These are phyloP conservation scores for Alosa alosa DNA, from an alignment of 2,113 vertebrate species.

Conservation along the genomic window DNA sequence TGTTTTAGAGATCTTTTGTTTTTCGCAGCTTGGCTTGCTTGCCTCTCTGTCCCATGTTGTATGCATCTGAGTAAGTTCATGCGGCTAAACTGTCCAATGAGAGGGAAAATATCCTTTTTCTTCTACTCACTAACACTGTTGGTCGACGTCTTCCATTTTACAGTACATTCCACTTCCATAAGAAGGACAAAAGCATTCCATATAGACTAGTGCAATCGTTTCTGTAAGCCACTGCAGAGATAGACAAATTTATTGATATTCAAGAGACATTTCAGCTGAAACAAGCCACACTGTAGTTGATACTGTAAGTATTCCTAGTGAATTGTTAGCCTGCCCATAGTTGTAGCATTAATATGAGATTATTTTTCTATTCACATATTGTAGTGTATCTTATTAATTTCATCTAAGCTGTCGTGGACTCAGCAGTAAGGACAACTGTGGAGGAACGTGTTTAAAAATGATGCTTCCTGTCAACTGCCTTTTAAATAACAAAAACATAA, in stretches of 20 bases:
- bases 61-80: background rate
- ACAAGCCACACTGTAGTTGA: conserved; percentile 49
- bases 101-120: background rate
- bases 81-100: background rate
- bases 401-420: conserved; percentile 44
- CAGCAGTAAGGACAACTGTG: conserved; percentile 25
- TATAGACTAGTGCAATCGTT: conserved; percentile 47
- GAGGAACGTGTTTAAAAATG: conserved; percentile 41
- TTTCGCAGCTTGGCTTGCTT: background rate
- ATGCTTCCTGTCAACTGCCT: conserved; percentile 57
- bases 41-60: background rate
- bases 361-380: conserved; percentile 33
- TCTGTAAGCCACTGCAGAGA: conserved; percentile 40
- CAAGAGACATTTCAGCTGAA: conserved; percentile 41
- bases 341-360: conserved; percentile 50
- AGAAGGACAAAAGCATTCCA: conserved; percentile 48
- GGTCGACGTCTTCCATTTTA: conserved; percentile 1
- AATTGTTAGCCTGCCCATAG: conserved; percentile 30
- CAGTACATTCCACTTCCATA: conserved; percentile 1
- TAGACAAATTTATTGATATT: conserved; percentile 39
- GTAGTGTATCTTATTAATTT: conserved; percentile 44
- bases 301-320: conserved; percentile 44
- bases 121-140: background rate
- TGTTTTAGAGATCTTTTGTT: background rate
- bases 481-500: conserved; percentile 42